These are phyloP conservation scores for Parauchenoglanis punctatus DNA, from an alignment of 2,797 vertebrate genomes.

Conservation along the genomic window DNA sequence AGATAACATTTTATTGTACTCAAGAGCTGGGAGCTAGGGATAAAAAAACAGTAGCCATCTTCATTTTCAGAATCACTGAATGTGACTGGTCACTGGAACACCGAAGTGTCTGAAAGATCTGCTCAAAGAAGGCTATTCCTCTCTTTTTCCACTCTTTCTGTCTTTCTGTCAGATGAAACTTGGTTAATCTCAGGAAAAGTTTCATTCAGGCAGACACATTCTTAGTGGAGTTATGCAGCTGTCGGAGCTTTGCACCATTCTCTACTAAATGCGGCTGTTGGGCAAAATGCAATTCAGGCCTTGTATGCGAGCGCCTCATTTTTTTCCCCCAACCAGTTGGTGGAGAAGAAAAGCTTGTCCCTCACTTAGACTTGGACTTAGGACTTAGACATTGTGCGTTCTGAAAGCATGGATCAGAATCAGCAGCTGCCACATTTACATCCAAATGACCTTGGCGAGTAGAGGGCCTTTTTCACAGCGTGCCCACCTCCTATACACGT, in stretches of 20 bases:
- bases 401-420: slow-evolving; percentile 55
- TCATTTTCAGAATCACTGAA: slow-evolving; percentile 56
- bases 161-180: slow-evolving; percentile 43
- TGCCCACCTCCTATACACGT: slow-evolving; percentile 53
- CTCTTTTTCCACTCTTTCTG: slow-evolving; percentile 5
- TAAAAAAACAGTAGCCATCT: slow-evolving; percentile 26
- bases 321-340: slow-evolving; percentile 25
- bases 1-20: slow-evolving; percentile 71
- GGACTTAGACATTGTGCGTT: slow-evolving; percentile 53
- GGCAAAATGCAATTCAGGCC: slow-evolving; percentile 50
- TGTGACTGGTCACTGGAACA: slow-evolving; percentile 58
- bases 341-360: slow-evolving; percentile 50
- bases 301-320: slow-evolving; percentile 7
- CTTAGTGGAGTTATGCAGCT: slow-evolving; percentile 48
- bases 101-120: slow-evolving; percentile 57
- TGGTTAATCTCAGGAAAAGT: slow-evolving; percentile 50
- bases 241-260: slow-evolving; percentile 47
- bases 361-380: slow-evolving; percentile 17
- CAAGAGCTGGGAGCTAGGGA: slow-evolving; percentile 38
- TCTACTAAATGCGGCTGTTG: slow-evolving; percentile 49
- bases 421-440: slow-evolving; percentile 62
- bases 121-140: slow-evolving; percentile 49
- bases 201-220: slow-evolving; percentile 47
- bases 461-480: slow-evolving; percentile 45
- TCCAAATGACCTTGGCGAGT: slow-evolving; percentile 57